These are phyloP conservation scores for Momotus momota DNA, from an alignment of 2,797 vertebrate species.

Conservation along the genomic window DNA sequence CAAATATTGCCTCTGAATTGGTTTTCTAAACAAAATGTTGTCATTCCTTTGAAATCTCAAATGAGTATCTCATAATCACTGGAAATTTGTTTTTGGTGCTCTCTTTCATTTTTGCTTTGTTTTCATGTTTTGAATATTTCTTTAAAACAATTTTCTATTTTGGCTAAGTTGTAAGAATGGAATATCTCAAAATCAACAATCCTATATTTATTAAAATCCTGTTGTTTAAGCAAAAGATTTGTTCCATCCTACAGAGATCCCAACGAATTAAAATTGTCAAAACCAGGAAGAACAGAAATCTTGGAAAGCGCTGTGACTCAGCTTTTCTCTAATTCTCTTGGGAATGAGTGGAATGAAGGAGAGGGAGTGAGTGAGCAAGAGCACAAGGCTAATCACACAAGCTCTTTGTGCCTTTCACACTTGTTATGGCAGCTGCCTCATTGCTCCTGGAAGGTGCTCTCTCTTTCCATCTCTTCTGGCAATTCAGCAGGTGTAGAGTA, in stretches of 20 bases:
- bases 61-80: background rate
- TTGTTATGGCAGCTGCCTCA: background rate
- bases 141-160: background rate
- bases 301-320: fast-evolving
- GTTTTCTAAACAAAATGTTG: background rate
- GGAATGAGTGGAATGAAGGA: background rate
- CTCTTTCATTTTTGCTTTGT: background rate
- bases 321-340: background rate
- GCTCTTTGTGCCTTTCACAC: background rate
- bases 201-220: background rate
- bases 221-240: background rate
- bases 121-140: background rate
- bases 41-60: background rate
- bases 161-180: background rate
- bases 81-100: background rate
- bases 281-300: background rate
- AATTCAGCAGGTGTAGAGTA: background rate
- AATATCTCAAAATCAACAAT: background rate
- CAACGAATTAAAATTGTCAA: background rate
- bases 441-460: background rate
- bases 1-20: background rate
- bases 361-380: background rate
- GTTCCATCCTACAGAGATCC: background rate
- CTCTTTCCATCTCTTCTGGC: background rate
- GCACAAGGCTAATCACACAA: background rate